Evolutionary conservation across 2,797 vertebrate genomes (phyloP), one percentile per base, ranked within the genome.

Genomic region (Kryptopterus vitreolus): DNA sequence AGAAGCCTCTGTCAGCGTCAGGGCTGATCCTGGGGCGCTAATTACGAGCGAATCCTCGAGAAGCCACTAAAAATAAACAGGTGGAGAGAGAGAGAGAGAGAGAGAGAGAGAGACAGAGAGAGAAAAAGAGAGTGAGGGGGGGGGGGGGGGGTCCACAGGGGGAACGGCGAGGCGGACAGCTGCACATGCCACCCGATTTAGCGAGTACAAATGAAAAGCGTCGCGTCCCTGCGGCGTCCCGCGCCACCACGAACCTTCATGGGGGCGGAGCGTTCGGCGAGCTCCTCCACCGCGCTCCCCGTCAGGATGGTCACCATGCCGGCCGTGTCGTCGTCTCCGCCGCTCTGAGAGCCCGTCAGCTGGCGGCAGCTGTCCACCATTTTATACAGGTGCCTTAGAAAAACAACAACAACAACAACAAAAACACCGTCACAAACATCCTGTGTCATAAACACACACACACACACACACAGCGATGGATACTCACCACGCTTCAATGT

Each of bases 271-370:
- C 91, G 94, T 0, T 58, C 35, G 63, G 89, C 88, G 0, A 94
- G 92, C 78, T 96, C 94, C 31, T 96, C 95, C 78, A 96, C 89
- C 0, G 92, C 90, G 33, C 95, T 93, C 76, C 95, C 96, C 0
- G 96, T 98, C 8, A 99, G 90, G 83, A 99, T 95, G 87, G 97
- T 99, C 87, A 99, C 98, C 98, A 99, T 99, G 31, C 98, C 97
- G 0, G 94, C 93, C 0, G 96, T 96, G 84, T 99, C 98, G 0
- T 99, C 98, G 20, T 98, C 97, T 2, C 95, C 95, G 0, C 90
- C 92, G 46, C 94, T 96, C 86, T 99, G 98, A 79, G 96, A 95
- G 84, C 98, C 90, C 0, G 96, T 98, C 78, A 99, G 87, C 82
- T 98, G 97, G 55, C 95, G 96, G 88, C 98, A 99, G 83, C 97